Base-by-base conservation (phyloP, 2,888 invertebrate species). In the Tetranychus truncatus region DNA sequence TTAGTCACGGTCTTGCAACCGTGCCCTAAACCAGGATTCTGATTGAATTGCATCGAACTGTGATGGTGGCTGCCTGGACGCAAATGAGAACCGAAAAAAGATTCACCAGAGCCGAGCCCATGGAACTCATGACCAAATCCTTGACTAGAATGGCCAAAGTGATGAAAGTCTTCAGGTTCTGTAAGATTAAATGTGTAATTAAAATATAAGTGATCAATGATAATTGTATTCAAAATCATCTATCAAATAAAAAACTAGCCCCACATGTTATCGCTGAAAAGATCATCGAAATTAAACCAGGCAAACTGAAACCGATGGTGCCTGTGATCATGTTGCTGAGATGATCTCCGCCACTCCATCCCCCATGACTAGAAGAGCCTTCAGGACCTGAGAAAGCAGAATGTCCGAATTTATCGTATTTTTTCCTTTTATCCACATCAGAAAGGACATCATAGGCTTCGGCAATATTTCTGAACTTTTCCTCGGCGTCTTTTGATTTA, bases 391-490 rank as follows among this genome's bases (percentile, higher is more conserved):
- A 78, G 74, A 80, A 80, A n/a, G 80, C 81, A n/a, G 81, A 80
- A 72, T 82, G 82, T 34, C 84, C 84, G 79, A 81, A 82, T 77
- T 80, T 80, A 78, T 85, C 85, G 78, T 85, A 85, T 55, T 82
- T 79, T 76, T 80, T 80, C 73, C 83, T 78, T 77, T 84, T 84
- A 3, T 84, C 82, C 15, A 81, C 78, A 79, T 85, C 84, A 34
- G 83, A 81, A 65, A 85, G 78, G 11, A 84, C 80, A 80, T 84
- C 84, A 80, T 85, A 85, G 1, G 85, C 85, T 83, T 85, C 82
- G 34, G 84, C 84, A 78, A 85, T 84, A 80, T 85, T 83, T 74
- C 84, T 80, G 80, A 85, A 85, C 78, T 84, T 84, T 72, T 83
- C 82, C 79, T 85, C 84, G 3, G 85, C 85, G 46, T 80, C 81